These are phyloP conservation scores for Aphelocoma coerulescens DNA, from an alignment of 2,113 vertebrate genomes.

Conservation along the genomic window DNA sequence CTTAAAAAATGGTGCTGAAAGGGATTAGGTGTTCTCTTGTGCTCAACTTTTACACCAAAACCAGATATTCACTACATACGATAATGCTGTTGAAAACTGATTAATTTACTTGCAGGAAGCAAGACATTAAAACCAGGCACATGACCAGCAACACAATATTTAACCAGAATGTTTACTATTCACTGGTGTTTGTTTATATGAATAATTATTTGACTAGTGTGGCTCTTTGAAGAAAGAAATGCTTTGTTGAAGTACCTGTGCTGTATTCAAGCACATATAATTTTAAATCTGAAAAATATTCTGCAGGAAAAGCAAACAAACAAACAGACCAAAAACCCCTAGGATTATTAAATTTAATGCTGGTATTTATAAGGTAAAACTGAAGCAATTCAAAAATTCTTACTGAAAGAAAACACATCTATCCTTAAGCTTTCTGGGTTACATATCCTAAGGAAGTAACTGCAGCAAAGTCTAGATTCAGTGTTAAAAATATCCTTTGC, in stretches of 20 bases:
- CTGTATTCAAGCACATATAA: neutral
- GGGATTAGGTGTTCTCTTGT: neutral
- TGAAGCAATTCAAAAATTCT: neutral
- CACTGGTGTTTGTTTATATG: slow-evolving; percentile 1
- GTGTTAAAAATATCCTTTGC: neutral
- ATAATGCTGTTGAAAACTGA: neutral
- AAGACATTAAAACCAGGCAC: neutral
- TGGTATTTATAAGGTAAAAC: neutral
- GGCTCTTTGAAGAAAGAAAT: neutral
- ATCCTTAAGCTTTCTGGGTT: neutral
- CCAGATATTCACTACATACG: neutral
- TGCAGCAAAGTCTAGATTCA: neutral
- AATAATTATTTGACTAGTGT: neutral
- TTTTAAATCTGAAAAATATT: neutral
- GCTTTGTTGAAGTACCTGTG: neutral
- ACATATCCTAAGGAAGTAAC: neutral
- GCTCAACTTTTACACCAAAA: neutral
- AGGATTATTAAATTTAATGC: neutral
- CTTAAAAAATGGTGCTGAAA: neutral
- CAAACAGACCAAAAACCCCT: neutral
- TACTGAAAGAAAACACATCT: neutral
- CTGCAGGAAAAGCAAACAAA: neutral
- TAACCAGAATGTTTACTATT: neutral
- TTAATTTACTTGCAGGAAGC: neutral
- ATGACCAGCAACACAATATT: neutral